Evolutionary conservation across 2,113 vertebrate genomes (phyloP), one percentile per base, ranked within the genome.

Genomic region (Heterotis niloticus): DNA sequence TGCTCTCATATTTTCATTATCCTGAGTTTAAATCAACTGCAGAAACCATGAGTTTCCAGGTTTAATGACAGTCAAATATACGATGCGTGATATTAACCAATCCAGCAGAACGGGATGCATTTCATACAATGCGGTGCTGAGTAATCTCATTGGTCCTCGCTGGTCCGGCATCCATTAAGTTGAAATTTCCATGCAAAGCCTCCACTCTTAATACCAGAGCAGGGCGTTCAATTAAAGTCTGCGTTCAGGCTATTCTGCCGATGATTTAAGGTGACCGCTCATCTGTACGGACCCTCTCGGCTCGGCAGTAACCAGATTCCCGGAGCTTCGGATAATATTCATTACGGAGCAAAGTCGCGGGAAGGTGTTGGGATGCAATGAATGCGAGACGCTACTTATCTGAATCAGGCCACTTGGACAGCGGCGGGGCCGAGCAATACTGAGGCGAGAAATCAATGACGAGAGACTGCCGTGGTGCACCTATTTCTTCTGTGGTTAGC

Each of bases 401-500:
- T 81, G 44, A 82, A 78, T 80, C 71, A 71, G 60, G 64, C 14
- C 14, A 71, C 62, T 68, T 23, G 23, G 23, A 51, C 26, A 1
- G 59, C 62, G 68, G 68, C 54, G 23, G 65, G 1, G 24, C 64
- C 34, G 28, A 70, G 68, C 80, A 75, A 82, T 80, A 78, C 80
- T 28, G 44, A 81, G 83, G 67, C 24, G 26, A 80, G 57, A 11
- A 77, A 81, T 83, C 81, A 51, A 79, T 76, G 75, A 24, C 51
- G 66, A 74, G 18, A 34, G 70, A 23, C 64, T 69, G 64, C 67
- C 64, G 77, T 77, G 71, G 74, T 80, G 7, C 34, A 7, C 34
- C 34, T 44, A 71, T 83, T 84, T 84, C 76, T 84, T 82, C 86
- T 84, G 69, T 84, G 82, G 75, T 86, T 85, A 82, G 84, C 81